Evolutionary conservation across 2,888 invertebrate species (phyloP).

Genomic region (Homarus gammarus): DNA sequence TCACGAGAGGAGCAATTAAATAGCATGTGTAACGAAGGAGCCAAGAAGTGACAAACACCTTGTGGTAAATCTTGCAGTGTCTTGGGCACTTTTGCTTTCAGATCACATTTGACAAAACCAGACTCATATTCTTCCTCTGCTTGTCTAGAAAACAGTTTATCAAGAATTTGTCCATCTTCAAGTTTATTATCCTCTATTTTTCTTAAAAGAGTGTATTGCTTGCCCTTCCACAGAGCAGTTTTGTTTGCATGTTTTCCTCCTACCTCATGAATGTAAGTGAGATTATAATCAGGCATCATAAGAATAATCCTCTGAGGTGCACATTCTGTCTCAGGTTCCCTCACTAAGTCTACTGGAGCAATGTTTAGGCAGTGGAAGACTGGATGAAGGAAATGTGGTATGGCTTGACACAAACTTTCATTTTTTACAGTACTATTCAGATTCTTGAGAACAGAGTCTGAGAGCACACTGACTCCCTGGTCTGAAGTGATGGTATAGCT

Average conservation of each 20-base stretch:
- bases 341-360: not conserved
- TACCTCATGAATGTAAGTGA: slow-evolving; percentile 32
- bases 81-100: slow-evolving; percentile 30
- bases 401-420: slow-evolving; percentile 20
- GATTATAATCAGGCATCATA: not conserved
- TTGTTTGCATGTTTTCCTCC: not conserved
- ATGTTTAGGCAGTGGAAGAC: slow-evolving; percentile 24
- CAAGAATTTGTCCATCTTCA: not conserved
- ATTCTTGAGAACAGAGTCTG: not conserved
- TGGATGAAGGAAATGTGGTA: slow-evolving; percentile 43
- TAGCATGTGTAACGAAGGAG: slow-evolving; percentile 29
- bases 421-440: not conserved
- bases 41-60: slow-evolving; percentile 47
- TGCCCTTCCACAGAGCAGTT: slow-evolving; percentile 13
- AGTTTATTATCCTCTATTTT: not conserved
- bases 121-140: not conserved
- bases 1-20: slow-evolving; percentile 17
- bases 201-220: slow-evolving; percentile 15
- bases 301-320: slow-evolving; percentile 40
- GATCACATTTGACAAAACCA: slow-evolving; percentile 34
- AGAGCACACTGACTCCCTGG: not conserved
- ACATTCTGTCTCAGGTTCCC: slow-evolving; percentile 3
- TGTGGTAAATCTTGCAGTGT: slow-evolving; percentile 26
- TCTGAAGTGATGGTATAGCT: slow-evolving; percentile 34
- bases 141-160: not conserved